Base-by-base conservation (phyloP, 2,888 invertebrate genomes). In the Thyatira batis region DNA sequence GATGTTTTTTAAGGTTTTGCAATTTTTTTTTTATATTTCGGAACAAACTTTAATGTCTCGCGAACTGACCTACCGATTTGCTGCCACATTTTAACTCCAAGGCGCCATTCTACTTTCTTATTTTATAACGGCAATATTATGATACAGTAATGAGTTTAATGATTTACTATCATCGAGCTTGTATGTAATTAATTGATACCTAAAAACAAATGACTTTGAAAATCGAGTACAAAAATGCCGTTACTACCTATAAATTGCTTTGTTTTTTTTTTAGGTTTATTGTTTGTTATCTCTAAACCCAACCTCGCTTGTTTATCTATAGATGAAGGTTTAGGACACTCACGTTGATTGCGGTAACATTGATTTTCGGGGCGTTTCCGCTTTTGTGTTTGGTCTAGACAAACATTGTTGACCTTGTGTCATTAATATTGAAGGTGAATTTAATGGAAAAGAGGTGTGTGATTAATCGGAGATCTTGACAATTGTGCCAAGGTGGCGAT, bases 401-500 rank as follows among this genome's bases (percentile, higher is more conserved):
- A 84, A 84, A 82, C 79, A 82, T 63, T 52, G 53, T 58, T 67
- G 82, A 73, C 87, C 89, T 86, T 87, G 84, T 67, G 55, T 63
- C 8, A 39, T 63, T 59, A 65, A 62, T 72, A 73, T 72, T 73
- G 61, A 76, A 80, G 80, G 79, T 70, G 72, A 76, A 71, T 73
- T 69, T 62, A 69, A 68, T 84, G 85, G 82, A 83, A 84, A 48
- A 80, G 70, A 78, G 77, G 57, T 61, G 49, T 57, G 66, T 63
- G 63, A 71, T 77, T 77, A 76, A 69, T 76, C 73, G 76, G 76
- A 75, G 82, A 81, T 78, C 72, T 72, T 64, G 57, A 64, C 65
- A 89, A 82, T 69, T 75, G 79, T 82, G 90, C 80, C 90, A 90
- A 88, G 90, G 90, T 78, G 67, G 77, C 68, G 63, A 69, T 17